Evolutionary conservation across 2,888 invertebrate genomes (phyloP).

Genomic region (Tetropium fuscum): DNA sequence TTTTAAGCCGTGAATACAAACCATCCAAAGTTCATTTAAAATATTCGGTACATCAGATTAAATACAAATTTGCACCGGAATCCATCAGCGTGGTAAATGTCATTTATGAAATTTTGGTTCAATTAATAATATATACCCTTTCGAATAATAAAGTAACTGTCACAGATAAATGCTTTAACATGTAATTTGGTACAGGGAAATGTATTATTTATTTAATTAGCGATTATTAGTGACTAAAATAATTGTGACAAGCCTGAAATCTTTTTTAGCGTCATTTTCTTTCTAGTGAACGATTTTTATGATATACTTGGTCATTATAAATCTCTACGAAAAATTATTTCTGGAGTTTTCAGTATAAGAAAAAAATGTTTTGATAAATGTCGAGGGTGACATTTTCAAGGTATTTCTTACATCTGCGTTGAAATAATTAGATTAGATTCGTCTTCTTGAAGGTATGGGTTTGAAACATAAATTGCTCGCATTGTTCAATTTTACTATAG

Average conservation of each 20-base stretch:
- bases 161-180: constrained; percentile 48
- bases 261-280: constrained; percentile 33
- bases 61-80: constrained; percentile 15
- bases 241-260: constrained; percentile 38
- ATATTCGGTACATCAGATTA: background rate
- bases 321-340: background rate
- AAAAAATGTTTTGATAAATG: no score
- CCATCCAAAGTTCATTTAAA: background rate
- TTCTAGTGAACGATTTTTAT: no score
- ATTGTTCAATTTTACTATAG: no score
- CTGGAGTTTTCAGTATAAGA: no score
- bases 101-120: constrained; percentile 55
- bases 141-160: constrained; percentile 51
- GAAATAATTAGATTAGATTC: no score
- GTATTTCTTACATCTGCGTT: no score
- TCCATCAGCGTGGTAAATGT: constrained; percentile 51
- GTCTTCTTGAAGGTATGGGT: no score
- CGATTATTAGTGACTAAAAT: constrained; percentile 29
- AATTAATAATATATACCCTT: constrained; percentile 52
- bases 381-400: no score
- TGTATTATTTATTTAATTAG: constrained; percentile 52
- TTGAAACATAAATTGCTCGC: no score
- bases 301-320: no score
- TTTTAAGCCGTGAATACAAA: background rate
- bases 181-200: constrained; percentile 46